Percentiles rank a stretch among this genome's conserved stretches.
These are phyloP conservation scores for Leptinotarsa texana DNA, from an alignment of 1,140 invertebrate genomes.

Conservation along the genomic window DNA sequence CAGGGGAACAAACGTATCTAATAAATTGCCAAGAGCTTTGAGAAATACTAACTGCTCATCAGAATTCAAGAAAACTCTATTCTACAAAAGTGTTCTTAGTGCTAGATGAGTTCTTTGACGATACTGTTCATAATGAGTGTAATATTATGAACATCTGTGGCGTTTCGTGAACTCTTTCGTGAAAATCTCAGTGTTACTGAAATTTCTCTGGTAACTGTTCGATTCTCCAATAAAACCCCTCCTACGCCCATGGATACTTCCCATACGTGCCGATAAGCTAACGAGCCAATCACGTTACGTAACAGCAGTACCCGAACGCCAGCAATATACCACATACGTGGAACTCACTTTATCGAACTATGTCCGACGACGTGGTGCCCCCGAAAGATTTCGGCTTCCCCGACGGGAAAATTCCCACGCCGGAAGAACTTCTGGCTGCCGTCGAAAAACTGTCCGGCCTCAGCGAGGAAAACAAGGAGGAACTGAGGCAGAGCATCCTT, in stretches of 20 bases:
- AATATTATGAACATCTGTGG: no score
- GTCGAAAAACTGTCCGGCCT: conserved; percentile 26
- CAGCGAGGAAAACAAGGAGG: conserved; percentile 30
- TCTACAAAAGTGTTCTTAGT: no score
- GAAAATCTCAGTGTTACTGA: no score
- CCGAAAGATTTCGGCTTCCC: not conserved
- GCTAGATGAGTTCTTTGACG: no score
- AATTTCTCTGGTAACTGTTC: no score
- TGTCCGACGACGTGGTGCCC: not conserved
- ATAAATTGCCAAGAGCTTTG: no score
- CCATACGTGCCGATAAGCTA: not conserved
- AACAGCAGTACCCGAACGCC: not conserved
- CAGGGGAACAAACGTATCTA: no score
- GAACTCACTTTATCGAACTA: not conserved
- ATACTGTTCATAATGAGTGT: no score
- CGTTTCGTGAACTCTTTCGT: no score
- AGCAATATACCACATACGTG: not conserved
- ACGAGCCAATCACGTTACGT: not conserved
- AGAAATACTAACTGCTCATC: no score
- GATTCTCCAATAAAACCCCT: not conserved
- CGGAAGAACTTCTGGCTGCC: conserved; percentile 23
- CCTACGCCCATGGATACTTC: not conserved
- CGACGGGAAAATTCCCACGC: conserved; percentile 29
- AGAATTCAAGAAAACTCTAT: no score
- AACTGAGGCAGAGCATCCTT: conserved; percentile 28